These are phyloP conservation scores for Sebastes miniatus DNA, from an alignment of 2,797 vertebrate genomes.

Conservation along the genomic window DNA sequence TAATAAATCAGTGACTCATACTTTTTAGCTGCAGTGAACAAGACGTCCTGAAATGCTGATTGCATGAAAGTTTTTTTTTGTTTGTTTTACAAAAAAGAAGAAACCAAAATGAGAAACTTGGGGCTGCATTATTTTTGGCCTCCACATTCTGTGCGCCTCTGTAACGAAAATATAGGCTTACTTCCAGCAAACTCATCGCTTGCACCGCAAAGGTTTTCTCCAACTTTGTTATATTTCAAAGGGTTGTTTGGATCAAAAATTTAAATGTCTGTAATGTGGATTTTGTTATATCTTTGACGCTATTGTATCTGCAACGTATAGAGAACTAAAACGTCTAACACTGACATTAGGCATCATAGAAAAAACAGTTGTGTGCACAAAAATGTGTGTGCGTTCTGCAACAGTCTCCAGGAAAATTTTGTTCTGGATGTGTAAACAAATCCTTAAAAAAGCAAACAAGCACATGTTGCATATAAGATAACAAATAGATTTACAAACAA, in stretches of 20 bases:
- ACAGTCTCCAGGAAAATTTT: background rate
- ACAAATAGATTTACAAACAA: background rate
- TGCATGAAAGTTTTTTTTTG: background rate
- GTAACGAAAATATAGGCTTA: constrained; percentile 9
- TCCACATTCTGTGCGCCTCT: constrained; percentile 1
- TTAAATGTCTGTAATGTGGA: background rate
- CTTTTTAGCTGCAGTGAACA: constrained; percentile 27
- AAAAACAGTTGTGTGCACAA: background rate
- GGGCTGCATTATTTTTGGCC: constrained; percentile 22
- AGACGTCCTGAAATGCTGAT: constrained; percentile 1
- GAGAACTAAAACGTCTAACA: background rate
- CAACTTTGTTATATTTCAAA: background rate
- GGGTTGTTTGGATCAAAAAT: background rate
- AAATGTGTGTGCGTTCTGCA: background rate
- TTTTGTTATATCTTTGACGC: background rate
- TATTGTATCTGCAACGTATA: background rate
- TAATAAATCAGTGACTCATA: constrained; percentile 49
- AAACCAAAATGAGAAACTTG: constrained; percentile 29
- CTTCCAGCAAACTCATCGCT: constrained; percentile 8
- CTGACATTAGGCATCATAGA: background rate
- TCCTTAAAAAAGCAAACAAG: constrained; percentile 7
- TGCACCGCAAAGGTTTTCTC: background rate
- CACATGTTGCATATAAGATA: background rate
- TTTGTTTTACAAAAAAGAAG: constrained; percentile 1
- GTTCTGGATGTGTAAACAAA: background rate